Conservation (phyloP, 2,888 invertebrate genomes). For the Junonia oenone region DNA sequence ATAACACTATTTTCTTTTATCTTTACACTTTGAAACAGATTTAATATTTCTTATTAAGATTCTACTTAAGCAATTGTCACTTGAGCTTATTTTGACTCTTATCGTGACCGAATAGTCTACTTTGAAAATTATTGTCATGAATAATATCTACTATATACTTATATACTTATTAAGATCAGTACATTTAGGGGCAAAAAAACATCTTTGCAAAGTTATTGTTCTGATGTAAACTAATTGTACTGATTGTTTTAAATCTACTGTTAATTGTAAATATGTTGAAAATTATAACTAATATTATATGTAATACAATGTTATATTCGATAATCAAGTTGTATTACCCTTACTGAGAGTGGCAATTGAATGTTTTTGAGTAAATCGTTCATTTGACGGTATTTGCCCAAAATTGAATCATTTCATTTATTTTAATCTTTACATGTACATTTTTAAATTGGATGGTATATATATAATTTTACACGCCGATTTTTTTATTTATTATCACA, state of each 20-base stretch:
- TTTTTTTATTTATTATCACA: too few species aligned
- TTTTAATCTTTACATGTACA: too few species aligned
- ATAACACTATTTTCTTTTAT: conserved; percentile 24
- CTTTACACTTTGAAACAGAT: conserved; percentile 20
- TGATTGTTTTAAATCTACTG: conserved; percentile 7
- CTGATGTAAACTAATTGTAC: conserved; percentile 5
- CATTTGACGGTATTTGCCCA: too few species aligned
- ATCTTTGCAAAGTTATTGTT: not conserved
- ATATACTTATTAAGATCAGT: not conserved
- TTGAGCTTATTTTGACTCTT: conserved; percentile 25
- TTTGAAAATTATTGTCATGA: not conserved
- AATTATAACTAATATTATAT: conserved; percentile 40
- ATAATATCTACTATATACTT: not conserved
- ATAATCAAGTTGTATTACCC: conserved; percentile 25
- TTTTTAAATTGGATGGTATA: not conserved
- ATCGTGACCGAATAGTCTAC: conserved; percentile 3
- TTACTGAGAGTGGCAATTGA: conserved; percentile 45
- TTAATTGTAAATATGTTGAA: conserved; percentile 58
- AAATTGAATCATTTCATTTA: too few species aligned
- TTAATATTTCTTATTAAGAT: conserved; percentile 14
- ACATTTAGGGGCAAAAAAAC: not conserved
- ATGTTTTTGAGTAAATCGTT: conserved; percentile 31
- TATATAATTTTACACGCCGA: too few species aligned
- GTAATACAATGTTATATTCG: conserved; percentile 46
- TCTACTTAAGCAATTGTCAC: conserved; percentile 18